Conservation (phyloP, 2,888 invertebrate species). For the Erpobdella octoculata region DNA sequence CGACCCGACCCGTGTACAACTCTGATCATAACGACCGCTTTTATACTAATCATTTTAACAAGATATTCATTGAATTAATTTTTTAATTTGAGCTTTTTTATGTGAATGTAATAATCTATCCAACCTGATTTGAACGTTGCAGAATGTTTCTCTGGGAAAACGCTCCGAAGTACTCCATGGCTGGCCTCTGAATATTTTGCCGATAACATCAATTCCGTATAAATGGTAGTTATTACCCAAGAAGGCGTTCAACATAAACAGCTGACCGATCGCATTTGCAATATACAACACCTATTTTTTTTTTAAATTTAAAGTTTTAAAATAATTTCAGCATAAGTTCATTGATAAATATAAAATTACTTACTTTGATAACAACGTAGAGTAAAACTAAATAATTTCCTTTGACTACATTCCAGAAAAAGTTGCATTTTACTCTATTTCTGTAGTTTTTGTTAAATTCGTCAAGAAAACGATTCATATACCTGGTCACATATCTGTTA, state of each 20-base stretch:
- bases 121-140: constrained; percentile 46
- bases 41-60: neutral
- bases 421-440: constrained; percentile 30
- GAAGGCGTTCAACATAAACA: constrained; percentile 54
- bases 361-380: constrained; percentile 45
- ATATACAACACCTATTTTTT: constrained; percentile 48
- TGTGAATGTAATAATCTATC: neutral
- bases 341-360: too few species aligned
- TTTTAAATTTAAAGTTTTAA: too few species aligned
- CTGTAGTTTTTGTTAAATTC: constrained; percentile 46
- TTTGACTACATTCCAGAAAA: constrained; percentile 45
- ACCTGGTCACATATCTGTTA: constrained; percentile 41
- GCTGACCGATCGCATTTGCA: constrained; percentile 52
- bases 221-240: constrained; percentile 51
- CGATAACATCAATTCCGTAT: constrained; percentile 52
- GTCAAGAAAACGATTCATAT: constrained; percentile 52
- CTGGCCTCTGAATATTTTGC: constrained; percentile 23
- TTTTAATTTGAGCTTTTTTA: neutral
- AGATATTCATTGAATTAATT: neutral
- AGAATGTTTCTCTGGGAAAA: constrained; percentile 51
- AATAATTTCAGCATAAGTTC: too few species aligned
- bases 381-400: constrained; percentile 54
- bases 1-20: neutral
- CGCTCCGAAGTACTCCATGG: constrained; percentile 30
- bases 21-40: too few species aligned